phyloP scores from a whole-genome alignment of 1,140 invertebrate genomes.

The Galendromus occidentalis region DNA sequence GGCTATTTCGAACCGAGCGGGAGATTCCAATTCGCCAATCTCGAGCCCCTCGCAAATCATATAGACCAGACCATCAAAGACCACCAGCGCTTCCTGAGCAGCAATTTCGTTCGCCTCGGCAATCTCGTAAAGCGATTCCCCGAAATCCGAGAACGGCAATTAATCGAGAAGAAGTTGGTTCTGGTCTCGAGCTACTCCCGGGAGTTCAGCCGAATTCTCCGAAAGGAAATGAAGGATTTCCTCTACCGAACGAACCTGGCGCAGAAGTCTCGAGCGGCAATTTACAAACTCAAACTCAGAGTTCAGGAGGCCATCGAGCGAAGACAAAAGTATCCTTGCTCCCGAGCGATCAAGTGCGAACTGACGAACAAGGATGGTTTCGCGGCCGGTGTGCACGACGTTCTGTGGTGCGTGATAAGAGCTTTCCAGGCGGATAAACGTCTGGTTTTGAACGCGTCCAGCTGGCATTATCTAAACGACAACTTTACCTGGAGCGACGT shows the following conservation, averaged over 20 bases:
- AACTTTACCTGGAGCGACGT: constrained; percentile 13
- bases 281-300: constrained; percentile 7
- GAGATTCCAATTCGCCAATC: not conserved
- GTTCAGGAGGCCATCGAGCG: not conserved
- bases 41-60: not conserved
- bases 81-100: constrained; percentile 2
- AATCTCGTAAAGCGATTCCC: not conserved
- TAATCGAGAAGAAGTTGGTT: not conserved
- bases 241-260: not conserved
- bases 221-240: constrained; percentile 7
- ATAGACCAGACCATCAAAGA: not conserved
- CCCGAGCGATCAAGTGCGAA: constrained; percentile 12
- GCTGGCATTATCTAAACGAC: constrained; percentile 15
- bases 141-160: not conserved
- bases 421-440: constrained; percentile 12
- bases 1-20: not conserved
- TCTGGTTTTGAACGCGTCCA: constrained; percentile 10
- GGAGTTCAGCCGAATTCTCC: not conserved
- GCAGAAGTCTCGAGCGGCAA: not conserved
- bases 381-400: constrained; percentile 18
- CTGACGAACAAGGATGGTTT: constrained; percentile 16
- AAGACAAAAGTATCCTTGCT: not conserved
- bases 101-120: not conserved
- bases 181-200: not conserved
- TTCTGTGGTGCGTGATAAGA: constrained; percentile 18